Evolutionary conservation across 64 coral and sea anemone species (phyloP).

Genomic region (Actinia equina): DNA sequence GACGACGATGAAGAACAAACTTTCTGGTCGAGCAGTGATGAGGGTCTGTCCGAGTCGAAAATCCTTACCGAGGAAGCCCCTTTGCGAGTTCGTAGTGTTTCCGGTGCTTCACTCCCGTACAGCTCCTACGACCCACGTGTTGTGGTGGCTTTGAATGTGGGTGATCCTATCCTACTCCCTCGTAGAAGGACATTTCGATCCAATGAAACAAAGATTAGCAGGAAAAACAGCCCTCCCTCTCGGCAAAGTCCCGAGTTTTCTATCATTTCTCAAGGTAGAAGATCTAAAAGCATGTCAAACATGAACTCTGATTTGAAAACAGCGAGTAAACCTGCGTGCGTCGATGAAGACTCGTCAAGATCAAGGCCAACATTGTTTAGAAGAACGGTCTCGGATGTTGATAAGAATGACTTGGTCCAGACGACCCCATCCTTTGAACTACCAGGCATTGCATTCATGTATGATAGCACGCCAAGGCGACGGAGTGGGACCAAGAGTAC

Average conservation of each 20-base stretch:
- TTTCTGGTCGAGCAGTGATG: background rate
- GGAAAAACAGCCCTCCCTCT: background rate
- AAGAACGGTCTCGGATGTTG: background rate
- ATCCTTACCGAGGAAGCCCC: slow-evolving; percentile 40
- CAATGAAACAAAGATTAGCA: background rate
- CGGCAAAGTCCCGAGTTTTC: background rate
- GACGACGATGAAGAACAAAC: background rate
- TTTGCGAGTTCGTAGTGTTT: slow-evolving; percentile 47
- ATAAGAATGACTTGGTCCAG: background rate
- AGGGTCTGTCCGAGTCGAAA: background rate
- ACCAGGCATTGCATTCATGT: background rate
- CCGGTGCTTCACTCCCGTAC: slow-evolving; percentile 82
- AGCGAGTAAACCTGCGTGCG: background rate
- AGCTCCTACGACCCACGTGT: slow-evolving; percentile 81
- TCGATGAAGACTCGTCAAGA: background rate
- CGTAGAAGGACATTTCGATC: background rate
- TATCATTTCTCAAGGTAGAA: background rate
- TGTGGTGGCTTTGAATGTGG: slow-evolving; percentile 48
- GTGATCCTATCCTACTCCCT: slow-evolving; percentile 59
- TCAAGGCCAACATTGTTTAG: background rate
- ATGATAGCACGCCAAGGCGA: background rate
- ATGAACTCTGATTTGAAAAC: background rate
- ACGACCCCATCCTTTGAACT: background rate
- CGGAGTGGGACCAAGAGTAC: background rate
- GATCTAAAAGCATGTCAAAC: slow-evolving; percentile 12